Conservation (phyloP, 92 coral and sea anemone genomes). For the Parazoanthus atlanticus region DNA sequence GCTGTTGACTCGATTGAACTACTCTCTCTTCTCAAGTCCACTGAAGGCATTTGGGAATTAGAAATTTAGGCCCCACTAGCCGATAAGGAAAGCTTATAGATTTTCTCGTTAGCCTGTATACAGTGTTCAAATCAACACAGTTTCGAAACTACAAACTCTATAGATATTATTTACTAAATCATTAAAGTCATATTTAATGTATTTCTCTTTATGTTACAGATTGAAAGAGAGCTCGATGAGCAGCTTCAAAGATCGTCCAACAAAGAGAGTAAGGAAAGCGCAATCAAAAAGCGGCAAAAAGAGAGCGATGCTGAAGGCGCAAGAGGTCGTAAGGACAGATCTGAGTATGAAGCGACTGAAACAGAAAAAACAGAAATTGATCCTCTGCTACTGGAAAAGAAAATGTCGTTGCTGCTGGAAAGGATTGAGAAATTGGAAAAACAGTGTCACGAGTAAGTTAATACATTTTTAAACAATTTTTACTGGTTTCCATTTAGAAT, state of each 20-base stretch:
- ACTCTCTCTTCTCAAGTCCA: background rate
- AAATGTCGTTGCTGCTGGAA: slow-evolving; percentile 58
- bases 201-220: slow-evolving; percentile 51
- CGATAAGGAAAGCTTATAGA: background rate
- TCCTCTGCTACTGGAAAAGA: slow-evolving; percentile 53
- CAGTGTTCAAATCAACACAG: too few species aligned
- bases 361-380: slow-evolving; percentile 26
- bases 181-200: background rate
- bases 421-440: slow-evolving; percentile 74
- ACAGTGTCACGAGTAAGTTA: slow-evolving; percentile 73
- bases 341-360: slow-evolving; percentile 34
- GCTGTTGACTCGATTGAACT: background rate
- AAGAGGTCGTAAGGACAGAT: slow-evolving; percentile 37
- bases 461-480: background rate
- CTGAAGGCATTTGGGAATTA: background rate
- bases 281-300: slow-evolving; percentile 36
- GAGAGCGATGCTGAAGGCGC: slow-evolving; percentile 34
- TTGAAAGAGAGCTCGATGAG: slow-evolving; percentile 82
- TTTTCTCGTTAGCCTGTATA: background rate
- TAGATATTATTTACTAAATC: background rate
- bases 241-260: slow-evolving; percentile 5
- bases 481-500: background rate
- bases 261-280: slow-evolving; percentile 12
- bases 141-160: background rate
- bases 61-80: background rate